Percentiles rank a stretch among this genome's conserved stretches.
Evolutionary conservation across 1,140 invertebrate species (phyloP).

Genomic region (Samia ricini): DNA sequence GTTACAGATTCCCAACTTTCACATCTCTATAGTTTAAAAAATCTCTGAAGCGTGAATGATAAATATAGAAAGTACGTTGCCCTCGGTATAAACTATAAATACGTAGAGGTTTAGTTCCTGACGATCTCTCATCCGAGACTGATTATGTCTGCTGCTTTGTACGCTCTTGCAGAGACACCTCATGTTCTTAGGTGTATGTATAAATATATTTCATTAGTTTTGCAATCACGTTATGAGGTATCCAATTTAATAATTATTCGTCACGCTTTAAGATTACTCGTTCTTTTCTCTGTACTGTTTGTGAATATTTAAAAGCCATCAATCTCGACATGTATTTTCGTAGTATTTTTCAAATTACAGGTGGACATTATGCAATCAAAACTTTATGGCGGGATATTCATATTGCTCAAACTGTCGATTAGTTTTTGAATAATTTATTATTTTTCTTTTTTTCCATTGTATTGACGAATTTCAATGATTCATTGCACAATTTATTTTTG

Average conservation of each 20-base stretch:
- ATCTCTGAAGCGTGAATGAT: slow-evolving; percentile 18
- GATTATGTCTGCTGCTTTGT: slow-evolving; percentile 1
- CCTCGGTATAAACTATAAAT: slow-evolving; percentile 10
- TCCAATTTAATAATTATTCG: background rate
- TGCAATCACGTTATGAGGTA: background rate
- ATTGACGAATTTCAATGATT: background rate
- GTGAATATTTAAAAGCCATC: background rate
- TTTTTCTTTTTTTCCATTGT: background rate
- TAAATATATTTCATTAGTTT: slow-evolving; percentile 2
- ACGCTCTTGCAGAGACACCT: background rate
- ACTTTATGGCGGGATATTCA: background rate
- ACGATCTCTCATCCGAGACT: slow-evolving; percentile 19
- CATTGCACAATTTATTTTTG: background rate
- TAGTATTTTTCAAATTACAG: background rate
- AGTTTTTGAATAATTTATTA: background rate
- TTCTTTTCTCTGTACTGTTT: background rate
- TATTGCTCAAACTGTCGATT: background rate
- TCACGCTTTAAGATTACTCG: slow-evolving; percentile 3
- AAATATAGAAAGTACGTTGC: slow-evolving; percentile 17
- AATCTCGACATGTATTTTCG: background rate
- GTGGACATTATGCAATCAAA: background rate
- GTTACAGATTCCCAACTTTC: background rate
- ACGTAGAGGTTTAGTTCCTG: slow-evolving; percentile 16
- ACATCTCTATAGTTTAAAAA: slow-evolving; percentile 7
- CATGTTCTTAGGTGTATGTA: background rate